Evolutionary conservation across 2,888 invertebrate genomes (phyloP), one percentile per base, ranked within the genome.

Genomic region (Gari tellinella): DNA sequence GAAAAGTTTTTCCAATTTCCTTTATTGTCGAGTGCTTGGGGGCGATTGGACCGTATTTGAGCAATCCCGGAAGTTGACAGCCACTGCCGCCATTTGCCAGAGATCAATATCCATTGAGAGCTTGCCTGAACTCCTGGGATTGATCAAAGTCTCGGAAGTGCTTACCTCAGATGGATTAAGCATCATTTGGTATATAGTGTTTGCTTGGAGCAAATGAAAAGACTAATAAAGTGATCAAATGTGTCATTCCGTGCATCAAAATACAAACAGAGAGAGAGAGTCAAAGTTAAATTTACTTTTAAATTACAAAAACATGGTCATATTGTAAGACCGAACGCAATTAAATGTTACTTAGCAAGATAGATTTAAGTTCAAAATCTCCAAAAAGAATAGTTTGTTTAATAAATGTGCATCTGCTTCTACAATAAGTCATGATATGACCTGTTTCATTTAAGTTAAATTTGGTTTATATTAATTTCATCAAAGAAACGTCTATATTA

Each of bases 141-240:
- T 73, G 73, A 78, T 78, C 78, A 78, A 73, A 78, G 73, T 78
- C 63, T 63, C 78, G 78, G 78, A 78, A 78, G 78, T 78, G 78
- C 78, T 78, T 78, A 69, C 64, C 60, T 45, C 63, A 60, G 49
- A 60, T 51, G 73, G 78, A 78, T 73, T 78, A 66, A 65, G 72
- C 41, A 62, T 78, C 73, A 73, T 78, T 66, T 67, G 63, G 61
- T 64, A 52, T 45, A 57, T 57, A 45, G 45, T 45, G 45, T 57
- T 57, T 57, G 55, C 53, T 43, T 17, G 41, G 49, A 61, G 31
- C 61, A 41, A 46, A 38, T 40, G 26, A 55, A 49, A 41, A 41
- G 51, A 38, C 41, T 45, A 55, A 55, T 60, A 61, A 46, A 61
- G 41, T 38, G 41, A 55, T 49, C 43, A 49, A 43, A 55, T n/a